A percentile compares a stretch with the other conserved stretches of the same genome.
Conservation (phyloP, 1,140 invertebrate species). For the Hyles vespertilio region DNA sequence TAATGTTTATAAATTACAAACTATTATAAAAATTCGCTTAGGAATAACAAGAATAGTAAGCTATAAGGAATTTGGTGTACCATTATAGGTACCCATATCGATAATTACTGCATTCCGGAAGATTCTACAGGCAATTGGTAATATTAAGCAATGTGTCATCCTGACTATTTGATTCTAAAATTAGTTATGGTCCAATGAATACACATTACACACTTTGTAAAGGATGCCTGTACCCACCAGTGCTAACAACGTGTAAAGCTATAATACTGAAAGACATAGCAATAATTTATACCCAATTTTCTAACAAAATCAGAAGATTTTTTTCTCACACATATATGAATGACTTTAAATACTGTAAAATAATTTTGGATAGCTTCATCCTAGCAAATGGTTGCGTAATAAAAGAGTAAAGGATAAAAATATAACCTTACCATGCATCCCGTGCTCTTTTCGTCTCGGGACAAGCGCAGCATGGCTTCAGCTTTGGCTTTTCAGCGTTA, state of each 20-base stretch:
- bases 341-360: too few species aligned
- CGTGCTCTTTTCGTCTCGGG: conserved; percentile 95
- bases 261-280: too few species aligned
- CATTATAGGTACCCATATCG: not conserved
- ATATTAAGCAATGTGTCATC: not conserved
- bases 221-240: too few species aligned
- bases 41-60: not conserved
- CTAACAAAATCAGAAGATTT: too few species aligned
- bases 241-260: too few species aligned
- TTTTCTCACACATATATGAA: too few species aligned
- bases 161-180: not conserved
- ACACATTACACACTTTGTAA: too few species aligned
- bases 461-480: conserved; percentile 98
- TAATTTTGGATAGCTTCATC: not conserved
- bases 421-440: conserved; percentile 89
- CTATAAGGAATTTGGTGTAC: not conserved
- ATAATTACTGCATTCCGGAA: not conserved
- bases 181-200: too few species aligned
- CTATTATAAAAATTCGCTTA: not conserved
- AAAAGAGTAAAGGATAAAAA: conserved; percentile 21
- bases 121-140: not conserved
- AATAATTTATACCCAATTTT: too few species aligned
- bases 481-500: conserved; percentile 78
- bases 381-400: conserved; percentile 34
- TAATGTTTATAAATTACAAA: not conserved